Evolutionary conservation across 2,113 vertebrate genomes (phyloP), one percentile per base, ranked within the genome.

Genomic region (Hymenochirus boettgeri): DNA sequence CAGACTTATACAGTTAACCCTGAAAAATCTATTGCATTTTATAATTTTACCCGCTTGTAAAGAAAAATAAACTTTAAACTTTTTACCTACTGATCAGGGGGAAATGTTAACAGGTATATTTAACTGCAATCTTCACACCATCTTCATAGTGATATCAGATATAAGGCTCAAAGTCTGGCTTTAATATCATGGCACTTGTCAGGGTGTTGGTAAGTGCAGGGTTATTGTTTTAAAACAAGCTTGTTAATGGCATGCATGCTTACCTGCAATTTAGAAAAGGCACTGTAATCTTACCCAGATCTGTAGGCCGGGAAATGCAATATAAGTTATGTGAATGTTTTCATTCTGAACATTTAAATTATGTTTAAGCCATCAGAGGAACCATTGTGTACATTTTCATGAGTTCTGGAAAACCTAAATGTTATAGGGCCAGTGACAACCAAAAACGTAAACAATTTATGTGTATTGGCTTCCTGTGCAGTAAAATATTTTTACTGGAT

Each of bases 231-330:
- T 42, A 39, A 13, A 39, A 3, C 35, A 6, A 42, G 13, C 17
- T 12, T 15, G 7, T 42, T 42, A n/a, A 42, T 6, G 39, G 35
- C 5, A 3, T 39, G 17, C 3, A 17, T 18, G 13, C 15, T n/a
- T 5, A 4, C 13, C 6, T n/a, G 65, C 15, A 3, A n/a, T 67
- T 13, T 51, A 71, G 62, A 63, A 57, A 59, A 59, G 61, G 65
- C 51, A 70, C 17, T 42, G 39, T 42, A 42, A 13, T 42, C 12
- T 15, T 42, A 42, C 17, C 39, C 39, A 42, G 17, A 42, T 42
- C 39, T 42, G 39, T 42, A 42, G 39, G 39, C 39, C 39, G 39
- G 39, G 39, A 42, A 42, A 42, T 42, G 39, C 39, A 42, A 42
- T 42, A 42, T 42, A 17, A 42, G n/a, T 42, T 12, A 42, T n/a